Evolutionary conservation across 2,113 vertebrate genomes (phyloP).

Genomic region (Hepsetus odoe): DNA sequence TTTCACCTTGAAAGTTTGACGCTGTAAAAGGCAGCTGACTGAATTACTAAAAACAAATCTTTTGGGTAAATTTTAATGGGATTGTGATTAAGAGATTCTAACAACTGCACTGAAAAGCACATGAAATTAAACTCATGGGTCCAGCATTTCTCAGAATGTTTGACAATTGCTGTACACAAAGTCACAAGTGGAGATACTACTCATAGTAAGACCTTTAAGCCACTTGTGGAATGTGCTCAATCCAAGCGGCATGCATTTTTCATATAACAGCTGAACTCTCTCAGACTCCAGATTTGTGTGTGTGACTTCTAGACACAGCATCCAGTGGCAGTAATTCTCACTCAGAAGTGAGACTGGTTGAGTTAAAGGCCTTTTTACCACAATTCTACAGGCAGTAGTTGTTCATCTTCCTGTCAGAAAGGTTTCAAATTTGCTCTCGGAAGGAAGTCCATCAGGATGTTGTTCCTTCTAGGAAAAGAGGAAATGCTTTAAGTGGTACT

Average conservation of each 20-base stretch:
- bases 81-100: too few species aligned
- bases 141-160: not conserved
- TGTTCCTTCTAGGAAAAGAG: constrained; percentile 61
- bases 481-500: not conserved
- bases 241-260: not conserved
- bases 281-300: not conserved
- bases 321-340: not conserved
- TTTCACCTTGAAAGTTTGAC: too few species aligned
- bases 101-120: not conserved
- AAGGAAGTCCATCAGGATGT: constrained; percentile 61
- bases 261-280: not conserved
- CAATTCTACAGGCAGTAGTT: not conserved
- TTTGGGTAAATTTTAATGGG: too few species aligned
- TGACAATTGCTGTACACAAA: not conserved
- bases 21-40: too few species aligned
- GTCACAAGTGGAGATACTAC: not conserved
- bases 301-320: too few species aligned
- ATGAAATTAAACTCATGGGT: constrained; percentile 1
- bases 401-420: constrained; percentile 40
- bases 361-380: constrained; percentile 5
- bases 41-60: too few species aligned
- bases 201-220: not conserved
- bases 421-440: constrained; percentile 60
- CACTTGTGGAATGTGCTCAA: not conserved
- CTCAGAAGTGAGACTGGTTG: not conserved